Base-by-base conservation (phyloP, 2,113 vertebrate genomes). In the Notarius lentiginosus region DNA sequence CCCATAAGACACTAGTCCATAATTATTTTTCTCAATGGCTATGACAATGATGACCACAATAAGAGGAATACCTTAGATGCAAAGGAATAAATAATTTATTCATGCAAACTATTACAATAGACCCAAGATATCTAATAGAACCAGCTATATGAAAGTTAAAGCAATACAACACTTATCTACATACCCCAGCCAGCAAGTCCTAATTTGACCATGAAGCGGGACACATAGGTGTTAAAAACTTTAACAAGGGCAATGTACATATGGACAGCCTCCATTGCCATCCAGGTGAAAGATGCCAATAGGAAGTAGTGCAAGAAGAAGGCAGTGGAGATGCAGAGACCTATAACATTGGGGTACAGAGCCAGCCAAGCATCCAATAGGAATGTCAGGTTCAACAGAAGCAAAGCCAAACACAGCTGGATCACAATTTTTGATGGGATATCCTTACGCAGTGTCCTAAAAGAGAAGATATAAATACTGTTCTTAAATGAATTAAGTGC, bases 191-290 rank as follows among this genome's bases (percentile, higher is more conserved):
- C 98, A 60, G 95, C 85, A 66, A 97, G 24, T 53, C 97, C 97
- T 86, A 98, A 97, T 93, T 97, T 99, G 86, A 99, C 91, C 93
- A 99, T 98, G 90, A 98, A 97, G 94, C 92, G 96, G 65, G 95
- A 94, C 61, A 99, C 90, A 12, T 99, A 96, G 79, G 93, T 97
- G 87, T 98, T 99, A 92, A 99, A 99, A 88, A 99, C 98, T 93
- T 99, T 98, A 75, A 99, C 97, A 0, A 99, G 94, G n/a, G 97
- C 96, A 89, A 98, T 87, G 91, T 99, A 99, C 98, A 99, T 99
- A 90, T 99, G 98, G 85, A 99, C 95, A 10, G 97, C 97, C 95
- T 99, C 98, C n/a, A 99, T 94, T 47, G 97, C 97, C 98, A 99
- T 99, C 98, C 98, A 99, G 30, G 98, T 98, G 92, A 99, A 99